phyloP scores from a whole-genome alignment of 1,140 invertebrate species.

The Plutomurus gul region DNA sequence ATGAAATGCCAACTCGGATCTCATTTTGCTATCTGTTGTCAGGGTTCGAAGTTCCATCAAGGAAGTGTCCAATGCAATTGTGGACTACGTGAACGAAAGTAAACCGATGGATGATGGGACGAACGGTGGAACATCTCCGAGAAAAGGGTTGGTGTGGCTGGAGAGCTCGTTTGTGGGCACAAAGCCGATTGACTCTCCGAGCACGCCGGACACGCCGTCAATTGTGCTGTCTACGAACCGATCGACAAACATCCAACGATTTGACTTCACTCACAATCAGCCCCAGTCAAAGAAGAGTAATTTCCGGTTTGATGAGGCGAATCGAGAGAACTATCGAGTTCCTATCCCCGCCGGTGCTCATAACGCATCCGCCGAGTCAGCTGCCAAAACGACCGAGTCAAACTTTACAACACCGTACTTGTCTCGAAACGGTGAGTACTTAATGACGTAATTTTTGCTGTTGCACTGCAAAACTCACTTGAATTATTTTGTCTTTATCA shows the following conservation, averaged over 20 bases:
- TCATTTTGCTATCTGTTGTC: too few species aligned
- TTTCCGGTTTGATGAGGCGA: slow-evolving; percentile 40
- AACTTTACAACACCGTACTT: slow-evolving; percentile 27
- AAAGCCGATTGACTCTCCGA: slow-evolving; percentile 79
- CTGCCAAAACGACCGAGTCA: slow-evolving; percentile 27
- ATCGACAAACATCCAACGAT: neutral
- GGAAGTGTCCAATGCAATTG: slow-evolving; percentile 89
- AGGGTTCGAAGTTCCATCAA: slow-evolving; percentile 88
- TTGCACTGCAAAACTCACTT: neutral
- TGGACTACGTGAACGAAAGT: slow-evolving; percentile 73
- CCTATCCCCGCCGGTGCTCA: neutral
- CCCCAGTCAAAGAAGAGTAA: slow-evolving; percentile 13
- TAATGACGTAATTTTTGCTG: slow-evolving; percentile 23
- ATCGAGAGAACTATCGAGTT: slow-evolving; percentile 17
- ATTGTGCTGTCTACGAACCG: slow-evolving; percentile 27
- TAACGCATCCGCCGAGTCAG: neutral
- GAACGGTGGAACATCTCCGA: slow-evolving; percentile 60
- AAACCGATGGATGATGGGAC: slow-evolving; percentile 65
- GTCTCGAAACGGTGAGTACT: slow-evolving; percentile 51
- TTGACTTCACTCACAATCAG: slow-evolving; percentile 11
- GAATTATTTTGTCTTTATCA: neutral
- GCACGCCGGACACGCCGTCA: slow-evolving; percentile 69
- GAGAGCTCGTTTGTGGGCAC: slow-evolving; percentile 88
- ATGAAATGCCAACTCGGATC: too few species aligned
- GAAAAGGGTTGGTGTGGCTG: slow-evolving; percentile 74